Conservation (phyloP, 2,888 invertebrate species). For the Drosophila percnosoma region DNA sequence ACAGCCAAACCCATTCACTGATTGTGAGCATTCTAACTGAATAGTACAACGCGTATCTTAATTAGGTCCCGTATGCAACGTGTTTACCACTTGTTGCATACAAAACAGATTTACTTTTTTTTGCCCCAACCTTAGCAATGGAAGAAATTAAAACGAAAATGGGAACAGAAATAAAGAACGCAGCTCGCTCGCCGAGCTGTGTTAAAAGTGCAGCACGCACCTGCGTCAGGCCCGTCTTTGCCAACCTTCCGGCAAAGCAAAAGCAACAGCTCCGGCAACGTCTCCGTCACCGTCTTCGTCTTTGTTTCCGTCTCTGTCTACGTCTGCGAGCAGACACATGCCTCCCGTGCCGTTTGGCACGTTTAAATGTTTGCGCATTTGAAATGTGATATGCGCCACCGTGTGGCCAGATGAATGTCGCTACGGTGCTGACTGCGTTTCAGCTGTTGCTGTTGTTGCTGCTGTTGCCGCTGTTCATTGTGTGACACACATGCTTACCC, state of each 20-base stretch:
- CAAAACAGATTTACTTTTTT: slow-evolving; percentile 4
- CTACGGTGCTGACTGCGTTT: slow-evolving; percentile 15
- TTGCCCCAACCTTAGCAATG: background rate
- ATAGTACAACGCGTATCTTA: slow-evolving; percentile 31
- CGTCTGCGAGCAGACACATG: slow-evolving; percentile 6
- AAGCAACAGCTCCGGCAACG: slow-evolving; percentile 3
- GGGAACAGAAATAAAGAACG: slow-evolving; percentile 4
- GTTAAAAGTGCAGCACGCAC: slow-evolving; percentile 38
- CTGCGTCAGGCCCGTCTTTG: slow-evolving; percentile 23
- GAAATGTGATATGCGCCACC: slow-evolving; percentile 54
- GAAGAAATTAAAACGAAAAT: slow-evolving; percentile 4
- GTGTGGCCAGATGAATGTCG: slow-evolving; percentile 31
- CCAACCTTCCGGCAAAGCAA: slow-evolving; percentile 26
- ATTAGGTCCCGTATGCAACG: slow-evolving; percentile 40
- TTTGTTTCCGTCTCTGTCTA: background rate
- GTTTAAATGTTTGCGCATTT: slow-evolving; percentile 59
- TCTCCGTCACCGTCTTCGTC: background rate
- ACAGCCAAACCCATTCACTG: slow-evolving; percentile 11
- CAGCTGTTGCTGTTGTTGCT: slow-evolving; percentile 5
- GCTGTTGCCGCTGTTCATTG: slow-evolving; percentile 9
- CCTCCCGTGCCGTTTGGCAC: slow-evolving; percentile 40
- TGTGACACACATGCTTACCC: slow-evolving; percentile 28
- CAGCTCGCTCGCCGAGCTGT: background rate
- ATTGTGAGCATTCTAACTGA: slow-evolving; percentile 26
- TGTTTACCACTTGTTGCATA: slow-evolving; percentile 51